Evolutionary conservation across 1,140 invertebrate genomes (phyloP), one percentile per base, ranked within the genome.

Genomic region (Copidosoma floridanum): DNA sequence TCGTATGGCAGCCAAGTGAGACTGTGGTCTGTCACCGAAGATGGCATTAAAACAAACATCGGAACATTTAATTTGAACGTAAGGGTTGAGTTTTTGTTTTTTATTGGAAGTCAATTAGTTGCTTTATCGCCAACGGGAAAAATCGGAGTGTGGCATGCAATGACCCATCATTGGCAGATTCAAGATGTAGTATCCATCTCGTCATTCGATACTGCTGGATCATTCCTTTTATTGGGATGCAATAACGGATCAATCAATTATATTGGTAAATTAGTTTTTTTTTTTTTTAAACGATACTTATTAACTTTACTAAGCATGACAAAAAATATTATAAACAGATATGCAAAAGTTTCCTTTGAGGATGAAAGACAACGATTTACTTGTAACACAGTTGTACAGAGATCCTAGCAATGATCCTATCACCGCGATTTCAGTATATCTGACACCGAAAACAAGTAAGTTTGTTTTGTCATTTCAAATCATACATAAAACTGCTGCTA

Each of bases 271-370:
- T 61, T n/a, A 44, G n/a, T n/a, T 43, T 26, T 55, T n/a, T n/a
- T n/a, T n/a, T n/a, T n/a, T n/a, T n/a, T n/a, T n/a, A n/a, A n/a
- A n/a, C n/a, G n/a, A n/a, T n/a, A n/a, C n/a, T n/a, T 37, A 7
- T 37, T n/a, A n/a, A n/a, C n/a, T n/a, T n/a, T n/a, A n/a, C n/a
- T n/a, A n/a, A n/a, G n/a, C 18, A 20, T 44, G 10, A 10, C 46
- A n/a, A 8, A 23, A 26, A 41, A 35, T 41, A 38, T 55, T 75
- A 65, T 68, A 82, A 81, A 10, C 77, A 93, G 96, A 99, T 81
- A 99, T 99, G 97, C 95, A 99, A 78, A 99, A 99, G 76, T 99
- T 99, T 82, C 97, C 97, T 44, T 77, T 99, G 8, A 83, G 96
- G 56, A 98, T 99, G 95, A 99, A 99, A 78, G 97, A 99, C 73